Evolutionary conservation across 2,113 vertebrate genomes (phyloP), one percentile per base, ranked within the genome.

Genomic region (Mastomys natalensis): DNA sequence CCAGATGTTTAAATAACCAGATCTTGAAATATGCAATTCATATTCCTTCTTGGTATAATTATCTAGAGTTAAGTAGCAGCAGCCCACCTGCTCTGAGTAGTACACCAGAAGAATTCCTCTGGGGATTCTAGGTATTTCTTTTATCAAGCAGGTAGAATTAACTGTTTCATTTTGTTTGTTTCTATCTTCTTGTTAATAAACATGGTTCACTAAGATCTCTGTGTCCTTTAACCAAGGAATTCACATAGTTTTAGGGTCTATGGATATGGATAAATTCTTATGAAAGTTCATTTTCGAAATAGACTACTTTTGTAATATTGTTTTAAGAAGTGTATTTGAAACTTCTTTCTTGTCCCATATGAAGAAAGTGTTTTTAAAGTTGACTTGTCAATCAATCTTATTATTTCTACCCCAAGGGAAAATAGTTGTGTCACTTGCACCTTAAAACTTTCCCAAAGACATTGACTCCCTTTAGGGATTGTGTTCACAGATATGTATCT

Each of bases 241-340:
- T n/a, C n/a, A n/a, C n/a, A n/a, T n/a, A 68, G 21, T 81, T 45
- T 60, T 31, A 62, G 96, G 8, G 4, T 66, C 10, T 72, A 0
- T 37, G 85, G 90, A 40, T 40, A 7, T 77, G 2, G 5, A 51
- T 26, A 60, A 76, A 31, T 89, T 4, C 76, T 94, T 92, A 22
- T 15, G 70, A 73, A 72, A 60, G 15, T 19, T 7, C 29, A 64
- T 94, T 95, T 92, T 85, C 64, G 48, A 93, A 43, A 74, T 93
- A 78, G 80, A 85, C 81, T 55, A 31, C 40, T 94, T 84, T 87
- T 92, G 66, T 88, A 84, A 43, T 58, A 26, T 80, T 88, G 89
- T 5, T 93, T 2, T 48, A 94, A 89, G 11, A 84, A 74, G 74
- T 13, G n/a, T 58, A 45, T 34, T 43, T 68, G 55, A 95, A 89